phyloP scores from a whole-genome alignment of 2,797 vertebrate species.

The Rhinella marina region DNA sequence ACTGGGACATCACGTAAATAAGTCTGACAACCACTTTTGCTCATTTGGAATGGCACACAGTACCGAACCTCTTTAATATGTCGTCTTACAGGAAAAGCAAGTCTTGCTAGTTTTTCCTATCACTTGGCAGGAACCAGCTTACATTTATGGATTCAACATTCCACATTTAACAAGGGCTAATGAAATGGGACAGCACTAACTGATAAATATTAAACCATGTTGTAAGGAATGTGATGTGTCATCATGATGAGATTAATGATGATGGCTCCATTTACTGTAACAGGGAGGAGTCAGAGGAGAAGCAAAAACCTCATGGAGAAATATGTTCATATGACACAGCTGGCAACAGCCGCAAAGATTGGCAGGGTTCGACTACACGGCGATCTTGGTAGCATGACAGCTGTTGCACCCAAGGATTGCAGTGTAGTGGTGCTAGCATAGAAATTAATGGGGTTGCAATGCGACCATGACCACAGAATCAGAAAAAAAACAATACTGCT shows the following conservation, averaged over 20 bases:
- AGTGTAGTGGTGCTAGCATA: too few species aligned
- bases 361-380: too few species aligned
- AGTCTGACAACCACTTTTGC: too few species aligned
- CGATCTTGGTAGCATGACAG: too few species aligned
- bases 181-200: background rate
- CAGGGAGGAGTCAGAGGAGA: background rate
- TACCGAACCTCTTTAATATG: background rate
- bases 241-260: background rate
- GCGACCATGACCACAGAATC: too few species aligned
- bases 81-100: slow-evolving; percentile 3
- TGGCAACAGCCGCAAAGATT: too few species aligned
- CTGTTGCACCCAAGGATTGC: too few species aligned
- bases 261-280: background rate
- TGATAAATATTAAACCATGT: background rate
- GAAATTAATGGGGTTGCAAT: too few species aligned
- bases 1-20: background rate
- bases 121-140: background rate
- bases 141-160: slow-evolving; percentile 17
- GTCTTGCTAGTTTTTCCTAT: background rate
- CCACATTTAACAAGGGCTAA: slow-evolving; percentile 24
- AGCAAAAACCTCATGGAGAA: background rate
- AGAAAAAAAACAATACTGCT: too few species aligned
- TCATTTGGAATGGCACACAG: background rate
- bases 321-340: too few species aligned
- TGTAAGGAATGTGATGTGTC: background rate